Percentiles rank a stretch among this genome's conserved stretches.
Conservation (phyloP, 2,888 invertebrate species). For the Hypena proboscidalis region DNA sequence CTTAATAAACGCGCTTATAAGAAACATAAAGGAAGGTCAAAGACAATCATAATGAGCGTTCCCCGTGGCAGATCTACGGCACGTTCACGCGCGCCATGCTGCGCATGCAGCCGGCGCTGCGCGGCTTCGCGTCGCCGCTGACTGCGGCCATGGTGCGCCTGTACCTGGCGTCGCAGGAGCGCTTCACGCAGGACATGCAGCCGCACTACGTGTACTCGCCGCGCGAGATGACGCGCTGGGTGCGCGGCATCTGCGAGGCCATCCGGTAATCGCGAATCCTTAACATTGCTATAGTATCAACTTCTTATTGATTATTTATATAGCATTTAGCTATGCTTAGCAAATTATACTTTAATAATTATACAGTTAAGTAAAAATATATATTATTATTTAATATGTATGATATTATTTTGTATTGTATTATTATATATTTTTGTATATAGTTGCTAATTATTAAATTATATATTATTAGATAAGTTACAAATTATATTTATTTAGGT, state of each 20-base stretch:
- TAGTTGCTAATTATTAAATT: too few species aligned
- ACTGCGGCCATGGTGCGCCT: slow-evolving; percentile 99
- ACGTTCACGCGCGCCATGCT: slow-evolving; percentile 99
- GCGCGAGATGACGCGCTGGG: slow-evolving; percentile 99
- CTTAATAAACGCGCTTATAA: too few species aligned
- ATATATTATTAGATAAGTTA: too few species aligned
- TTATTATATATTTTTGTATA: too few species aligned
- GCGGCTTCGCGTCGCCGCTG: slow-evolving; percentile 97
- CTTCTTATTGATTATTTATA: too few species aligned
- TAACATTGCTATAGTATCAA: background rate
- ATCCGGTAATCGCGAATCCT: slow-evolving; percentile 82
- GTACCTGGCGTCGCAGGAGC: slow-evolving; percentile 97
- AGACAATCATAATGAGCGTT: background rate
- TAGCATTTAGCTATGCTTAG: too few species aligned
- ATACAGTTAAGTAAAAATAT: too few species aligned
- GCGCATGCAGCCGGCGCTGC: slow-evolving; percentile 95
- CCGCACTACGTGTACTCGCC: slow-evolving; percentile 99
- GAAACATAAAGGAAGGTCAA: too few species aligned
- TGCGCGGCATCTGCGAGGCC: slow-evolving; percentile 99
- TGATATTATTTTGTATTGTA: too few species aligned
- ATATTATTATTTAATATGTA: too few species aligned
- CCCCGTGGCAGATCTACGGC: slow-evolving; percentile 93
- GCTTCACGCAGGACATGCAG: slow-evolving; percentile 99
- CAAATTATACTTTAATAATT: too few species aligned
- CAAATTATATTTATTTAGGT: too few species aligned